Conservation (phyloP, 2,888 invertebrate species). For the Mystacides longicornis region DNA sequence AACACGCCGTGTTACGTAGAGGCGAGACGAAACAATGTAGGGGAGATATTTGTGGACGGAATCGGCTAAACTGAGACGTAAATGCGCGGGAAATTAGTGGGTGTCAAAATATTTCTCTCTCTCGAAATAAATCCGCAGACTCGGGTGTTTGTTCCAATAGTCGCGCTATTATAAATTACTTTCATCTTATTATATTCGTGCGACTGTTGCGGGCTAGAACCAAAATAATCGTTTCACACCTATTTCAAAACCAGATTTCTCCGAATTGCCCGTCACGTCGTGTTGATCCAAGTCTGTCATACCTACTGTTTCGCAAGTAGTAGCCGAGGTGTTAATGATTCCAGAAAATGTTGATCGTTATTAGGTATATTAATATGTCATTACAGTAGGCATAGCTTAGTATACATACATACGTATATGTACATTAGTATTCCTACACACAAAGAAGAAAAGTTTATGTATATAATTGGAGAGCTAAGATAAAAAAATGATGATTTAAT, state of each 20-base stretch:
- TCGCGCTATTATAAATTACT: too few relatives aligned
- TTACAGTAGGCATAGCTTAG: not conserved
- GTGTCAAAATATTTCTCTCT: not conserved
- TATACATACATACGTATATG: not conserved
- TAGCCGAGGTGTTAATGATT: too few relatives aligned
- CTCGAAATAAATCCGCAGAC: not conserved
- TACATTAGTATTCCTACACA: not conserved
- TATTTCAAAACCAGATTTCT: not conserved
- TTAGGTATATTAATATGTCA: too few relatives aligned
- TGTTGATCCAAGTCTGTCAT: too few relatives aligned
- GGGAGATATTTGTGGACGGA: too few relatives aligned
- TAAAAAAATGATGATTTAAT: not conserved
- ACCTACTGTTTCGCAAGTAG: too few relatives aligned
- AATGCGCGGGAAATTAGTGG: not conserved
- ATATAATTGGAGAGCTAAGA: not conserved
- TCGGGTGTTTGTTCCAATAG: too few relatives aligned
- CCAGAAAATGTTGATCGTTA: too few relatives aligned
- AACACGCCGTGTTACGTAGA: too few relatives aligned
- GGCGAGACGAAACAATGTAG: too few relatives aligned
- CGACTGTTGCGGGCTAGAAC: not conserved
- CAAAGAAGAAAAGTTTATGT: not conserved
- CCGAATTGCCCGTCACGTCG: too few relatives aligned
- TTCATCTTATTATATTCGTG: not conserved
- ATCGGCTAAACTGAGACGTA: too few relatives aligned
- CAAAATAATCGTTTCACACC: not conserved